A percentile compares a stretch with the other conserved stretches of the same genome.
Evolutionary conservation across 2,113 vertebrate species (phyloP).

Genomic region (Paraplagusia blochii): DNA sequence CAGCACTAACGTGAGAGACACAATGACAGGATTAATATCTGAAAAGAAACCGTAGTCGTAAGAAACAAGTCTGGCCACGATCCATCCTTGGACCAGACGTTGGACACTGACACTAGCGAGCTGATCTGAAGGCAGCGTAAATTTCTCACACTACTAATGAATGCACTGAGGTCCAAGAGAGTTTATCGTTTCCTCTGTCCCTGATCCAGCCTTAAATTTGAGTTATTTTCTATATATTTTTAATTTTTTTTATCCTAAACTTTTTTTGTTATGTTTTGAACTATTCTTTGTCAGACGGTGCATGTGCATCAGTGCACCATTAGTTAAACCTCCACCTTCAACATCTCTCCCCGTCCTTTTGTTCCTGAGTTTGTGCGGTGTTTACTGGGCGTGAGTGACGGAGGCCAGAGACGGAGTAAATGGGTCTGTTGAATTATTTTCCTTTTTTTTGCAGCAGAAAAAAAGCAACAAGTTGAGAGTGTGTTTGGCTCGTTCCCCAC

Average conservation of each 20-base stretch:
- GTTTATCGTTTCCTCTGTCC: background rate
- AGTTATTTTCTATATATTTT: background rate
- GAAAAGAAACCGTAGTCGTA: too few species aligned
- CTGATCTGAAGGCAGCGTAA: too few species aligned
- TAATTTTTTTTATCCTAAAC: background rate
- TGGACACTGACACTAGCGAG: too few species aligned
- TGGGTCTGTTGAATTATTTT: constrained; percentile 8
- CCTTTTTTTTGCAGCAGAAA: constrained; percentile 29
- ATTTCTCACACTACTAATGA: constrained; percentile 5
- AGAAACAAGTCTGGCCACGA: too few species aligned
- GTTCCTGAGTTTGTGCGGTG: constrained; percentile 56
- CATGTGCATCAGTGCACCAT: constrained; percentile 15
- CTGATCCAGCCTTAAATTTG: background rate
- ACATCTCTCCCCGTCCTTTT: constrained; percentile 11
- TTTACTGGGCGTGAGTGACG: constrained; percentile 4
- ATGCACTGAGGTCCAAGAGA: constrained; percentile 19
- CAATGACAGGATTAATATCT: too few species aligned
- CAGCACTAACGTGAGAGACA: too few species aligned
- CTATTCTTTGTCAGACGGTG: constrained; percentile 1
- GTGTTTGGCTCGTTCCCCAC: constrained; percentile 28
- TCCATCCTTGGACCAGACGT: too few species aligned
- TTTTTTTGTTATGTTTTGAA: background rate
- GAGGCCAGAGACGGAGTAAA: constrained; percentile 29
- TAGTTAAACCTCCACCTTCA: constrained; percentile 9
- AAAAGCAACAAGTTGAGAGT: constrained; percentile 24